phyloP scores from a whole-genome alignment of 1,140 invertebrate species.

The Heliothis virescens region DNA sequence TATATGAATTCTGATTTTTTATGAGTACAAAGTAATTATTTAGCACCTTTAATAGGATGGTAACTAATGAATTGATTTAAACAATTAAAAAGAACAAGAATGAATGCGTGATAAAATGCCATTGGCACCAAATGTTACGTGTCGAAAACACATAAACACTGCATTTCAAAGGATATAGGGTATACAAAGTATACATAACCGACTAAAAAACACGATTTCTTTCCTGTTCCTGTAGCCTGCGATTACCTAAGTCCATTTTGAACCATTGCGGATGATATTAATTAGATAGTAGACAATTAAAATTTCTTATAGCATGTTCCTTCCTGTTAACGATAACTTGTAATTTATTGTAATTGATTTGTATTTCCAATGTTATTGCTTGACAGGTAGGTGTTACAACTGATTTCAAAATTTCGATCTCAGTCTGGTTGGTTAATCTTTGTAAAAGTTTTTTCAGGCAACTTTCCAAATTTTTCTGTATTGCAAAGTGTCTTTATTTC shows the following conservation, averaged over 20 bases:
- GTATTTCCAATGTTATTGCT: constrained; percentile 21
- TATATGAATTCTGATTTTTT: background rate
- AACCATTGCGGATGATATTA: constrained; percentile 57
- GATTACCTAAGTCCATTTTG: constrained; percentile 52
- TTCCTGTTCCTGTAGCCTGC: constrained; percentile 53
- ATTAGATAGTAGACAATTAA: constrained; percentile 60
- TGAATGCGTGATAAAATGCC: constrained; percentile 19
- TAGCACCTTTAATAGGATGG: background rate
- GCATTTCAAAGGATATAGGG: constrained; percentile 21
- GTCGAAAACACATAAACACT: constrained; percentile 34
- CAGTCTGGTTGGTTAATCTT: background rate
- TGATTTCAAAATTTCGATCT: constrained; percentile 15
- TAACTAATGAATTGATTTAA: background rate
- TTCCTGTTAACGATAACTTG: constrained; percentile 58
- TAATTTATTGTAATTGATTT: background rate
- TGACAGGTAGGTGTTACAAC: background rate
- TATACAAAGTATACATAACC: constrained; percentile 45
- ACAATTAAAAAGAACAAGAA: background rate
- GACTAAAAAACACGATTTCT: constrained; percentile 64
- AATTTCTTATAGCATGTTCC: constrained; percentile 55
- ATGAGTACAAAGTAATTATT: background rate
- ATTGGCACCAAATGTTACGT: constrained; percentile 29
- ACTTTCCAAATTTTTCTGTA: constrained; percentile 15
- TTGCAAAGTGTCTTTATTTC: constrained; percentile 16
- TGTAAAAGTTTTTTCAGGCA: background rate